These are phyloP conservation scores for Drosophila ustulata DNA, from an alignment of 2,888 invertebrate species.

Conservation along the genomic window DNA sequence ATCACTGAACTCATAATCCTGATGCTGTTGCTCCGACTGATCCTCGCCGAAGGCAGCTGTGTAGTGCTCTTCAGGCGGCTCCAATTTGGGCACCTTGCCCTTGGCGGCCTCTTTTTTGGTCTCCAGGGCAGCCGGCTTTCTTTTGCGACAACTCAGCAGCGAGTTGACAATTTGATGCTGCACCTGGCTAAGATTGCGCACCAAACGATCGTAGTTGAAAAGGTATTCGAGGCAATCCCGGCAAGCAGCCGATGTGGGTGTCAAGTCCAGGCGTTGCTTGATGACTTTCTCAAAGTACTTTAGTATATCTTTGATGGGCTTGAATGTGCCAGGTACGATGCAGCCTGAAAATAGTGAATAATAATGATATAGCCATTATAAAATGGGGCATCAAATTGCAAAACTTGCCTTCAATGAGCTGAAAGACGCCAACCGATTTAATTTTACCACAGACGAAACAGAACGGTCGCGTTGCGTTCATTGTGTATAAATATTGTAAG, in stretches of 20 bases:
- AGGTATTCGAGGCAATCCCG: conserved; percentile 69
- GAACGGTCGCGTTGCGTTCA: conserved; percentile 51
- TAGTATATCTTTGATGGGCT: conserved; percentile 66
- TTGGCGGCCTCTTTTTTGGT: conserved; percentile 40
- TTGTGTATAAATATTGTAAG: conserved; percentile 1
- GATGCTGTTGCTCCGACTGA: neutral
- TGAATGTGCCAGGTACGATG: conserved; percentile 68
- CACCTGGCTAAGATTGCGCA: conserved; percentile 67
- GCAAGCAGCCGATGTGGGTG: conserved; percentile 65
- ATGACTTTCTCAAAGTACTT: conserved; percentile 70
- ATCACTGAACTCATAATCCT: conserved; percentile 52
- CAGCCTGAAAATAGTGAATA: conserved; percentile 51
- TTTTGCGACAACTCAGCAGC: conserved; percentile 59
- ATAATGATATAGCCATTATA: neutral
- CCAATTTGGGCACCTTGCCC: conserved; percentile 20
- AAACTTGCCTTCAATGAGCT: conserved; percentile 48
- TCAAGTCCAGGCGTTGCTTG: conserved; percentile 60
- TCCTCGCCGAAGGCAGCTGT: conserved; percentile 24
- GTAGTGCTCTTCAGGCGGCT: conserved; percentile 20
- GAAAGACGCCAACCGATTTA: conserved; percentile 67
- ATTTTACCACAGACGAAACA: conserved; percentile 68
- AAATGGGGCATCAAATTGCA: neutral
- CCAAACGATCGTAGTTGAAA: conserved; percentile 70
- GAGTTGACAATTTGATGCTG: conserved; percentile 70
- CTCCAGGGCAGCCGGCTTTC: conserved; percentile 13